Percentiles rank a stretch among this genome's conserved stretches.
Conservation (phyloP, 2,113 vertebrate genomes). For the Nestor notabilis region DNA sequence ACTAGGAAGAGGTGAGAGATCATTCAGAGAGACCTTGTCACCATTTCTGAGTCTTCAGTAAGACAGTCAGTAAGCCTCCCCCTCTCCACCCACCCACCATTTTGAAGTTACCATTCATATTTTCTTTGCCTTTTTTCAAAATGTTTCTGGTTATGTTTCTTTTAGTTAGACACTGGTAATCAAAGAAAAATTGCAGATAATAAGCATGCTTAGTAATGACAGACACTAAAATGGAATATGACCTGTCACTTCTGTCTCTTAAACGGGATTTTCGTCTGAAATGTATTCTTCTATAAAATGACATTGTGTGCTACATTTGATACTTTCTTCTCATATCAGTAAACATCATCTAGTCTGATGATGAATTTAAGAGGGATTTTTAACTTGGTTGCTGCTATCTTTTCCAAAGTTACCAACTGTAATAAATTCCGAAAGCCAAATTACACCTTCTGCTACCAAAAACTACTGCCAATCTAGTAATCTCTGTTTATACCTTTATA, state of each 20-base stretch:
- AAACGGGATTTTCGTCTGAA: neutral
- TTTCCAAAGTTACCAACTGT: neutral
- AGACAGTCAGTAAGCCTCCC: neutral
- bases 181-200: conserved; percentile 2
- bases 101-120: neutral
- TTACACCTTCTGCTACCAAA: neutral
- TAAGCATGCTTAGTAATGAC: neutral
- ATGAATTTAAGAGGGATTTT: neutral
- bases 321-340: neutral
- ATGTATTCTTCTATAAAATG: neutral
- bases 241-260: conserved; percentile 16
- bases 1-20: conserved; percentile 75
- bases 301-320: neutral
- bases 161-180: neutral
- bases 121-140: neutral
- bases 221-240: neutral
- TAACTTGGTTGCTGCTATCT: neutral
- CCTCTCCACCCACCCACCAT: neutral
- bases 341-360: neutral
- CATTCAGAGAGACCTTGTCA: neutral
- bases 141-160: conserved; percentile 16
- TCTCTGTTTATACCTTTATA: neutral
- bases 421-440: neutral
- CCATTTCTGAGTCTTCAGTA: neutral
- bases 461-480: neutral